These are phyloP conservation scores for Lasioglossum oenotherae DNA, from an alignment of 2,888 invertebrate genomes.

Conservation along the genomic window DNA sequence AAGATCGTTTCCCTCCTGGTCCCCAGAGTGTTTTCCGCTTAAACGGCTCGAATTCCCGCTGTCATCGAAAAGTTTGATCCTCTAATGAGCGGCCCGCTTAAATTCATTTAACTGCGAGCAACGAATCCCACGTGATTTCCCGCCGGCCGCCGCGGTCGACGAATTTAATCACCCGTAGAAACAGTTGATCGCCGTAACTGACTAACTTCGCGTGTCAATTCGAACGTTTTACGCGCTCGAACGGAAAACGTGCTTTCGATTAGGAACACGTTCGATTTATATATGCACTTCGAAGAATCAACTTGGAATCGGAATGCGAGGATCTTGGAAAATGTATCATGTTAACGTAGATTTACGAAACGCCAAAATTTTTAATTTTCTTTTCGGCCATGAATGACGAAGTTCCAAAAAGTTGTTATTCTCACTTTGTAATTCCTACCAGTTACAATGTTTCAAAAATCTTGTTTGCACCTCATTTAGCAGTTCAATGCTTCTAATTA, in stretches of 20 bases:
- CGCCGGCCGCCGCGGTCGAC: not conserved
- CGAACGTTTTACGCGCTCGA: not conserved
- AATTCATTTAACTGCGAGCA: slow-evolving; percentile 42
- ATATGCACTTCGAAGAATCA: too few species aligned
- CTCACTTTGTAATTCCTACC: too few species aligned
- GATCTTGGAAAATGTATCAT: too few species aligned
- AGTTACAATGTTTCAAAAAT: too few species aligned
- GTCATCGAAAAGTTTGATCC: slow-evolving; percentile 39
- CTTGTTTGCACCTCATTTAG: too few species aligned
- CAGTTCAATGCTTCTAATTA: too few species aligned
- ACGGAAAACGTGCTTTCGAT: not conserved
- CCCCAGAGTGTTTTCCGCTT: slow-evolving; percentile 34
- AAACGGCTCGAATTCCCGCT: slow-evolving; percentile 29
- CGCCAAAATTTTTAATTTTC: too few species aligned
- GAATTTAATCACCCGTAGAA: not conserved
- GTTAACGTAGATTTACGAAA: too few species aligned
- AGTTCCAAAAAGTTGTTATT: too few species aligned
- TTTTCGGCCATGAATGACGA: too few species aligned
- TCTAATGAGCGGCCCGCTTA: slow-evolving; percentile 36
- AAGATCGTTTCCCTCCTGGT: not conserved
- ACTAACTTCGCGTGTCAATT: slow-evolving; percentile 7
- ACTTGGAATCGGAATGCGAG: too few species aligned
- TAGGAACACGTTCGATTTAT: not conserved
- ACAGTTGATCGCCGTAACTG: not conserved
- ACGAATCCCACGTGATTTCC: slow-evolving; percentile 28